phyloP scores from a whole-genome alignment of 2,113 vertebrate genomes.

The Patagioenas fasciata region DNA sequence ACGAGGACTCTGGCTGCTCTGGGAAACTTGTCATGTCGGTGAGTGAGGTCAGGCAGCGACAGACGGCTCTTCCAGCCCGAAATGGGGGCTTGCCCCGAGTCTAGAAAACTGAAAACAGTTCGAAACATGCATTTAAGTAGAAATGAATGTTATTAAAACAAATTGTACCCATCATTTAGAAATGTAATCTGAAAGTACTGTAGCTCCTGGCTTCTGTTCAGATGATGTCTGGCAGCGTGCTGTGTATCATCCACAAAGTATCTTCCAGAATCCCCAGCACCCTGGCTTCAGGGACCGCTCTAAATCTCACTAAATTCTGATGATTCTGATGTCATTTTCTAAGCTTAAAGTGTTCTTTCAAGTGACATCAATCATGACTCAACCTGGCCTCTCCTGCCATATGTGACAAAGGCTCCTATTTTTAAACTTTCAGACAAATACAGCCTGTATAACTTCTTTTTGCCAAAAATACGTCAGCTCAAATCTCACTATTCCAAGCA shows the following conservation, averaged over 20 bases:
- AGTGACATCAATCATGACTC: constrained; percentile 66
- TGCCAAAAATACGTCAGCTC: constrained; percentile 37
- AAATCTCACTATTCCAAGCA: background rate
- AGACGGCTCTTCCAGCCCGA: background rate
- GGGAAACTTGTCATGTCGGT: constrained; percentile 14
- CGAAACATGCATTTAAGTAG: background rate
- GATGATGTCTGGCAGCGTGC: constrained; percentile 31
- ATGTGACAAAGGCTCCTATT: constrained; percentile 64
- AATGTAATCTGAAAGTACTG: constrained; percentile 20
- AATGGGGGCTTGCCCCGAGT: background rate
- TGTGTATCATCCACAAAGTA: constrained; percentile 36
- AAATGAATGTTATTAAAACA: constrained; percentile 30
- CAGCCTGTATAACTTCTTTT: background rate
- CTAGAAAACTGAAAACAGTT: background rate
- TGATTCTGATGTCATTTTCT: constrained; percentile 63
- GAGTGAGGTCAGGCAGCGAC: background rate
- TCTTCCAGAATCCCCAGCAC: constrained; percentile 46
- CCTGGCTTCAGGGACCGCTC: background rate
- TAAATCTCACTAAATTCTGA: constrained; percentile 47
- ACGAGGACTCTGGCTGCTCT: constrained; percentile 2
- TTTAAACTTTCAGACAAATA: constrained; percentile 59
- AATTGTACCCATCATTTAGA: constrained; percentile 14
- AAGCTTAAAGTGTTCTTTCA: constrained; percentile 58
- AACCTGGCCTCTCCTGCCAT: constrained; percentile 28
- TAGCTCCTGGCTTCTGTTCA: constrained; percentile 44